Percentiles rank a stretch among this genome's conserved stretches.
These are phyloP conservation scores for Aphidius ervi DNA, from an alignment of 1,140 invertebrate species.

Conservation along the genomic window DNA sequence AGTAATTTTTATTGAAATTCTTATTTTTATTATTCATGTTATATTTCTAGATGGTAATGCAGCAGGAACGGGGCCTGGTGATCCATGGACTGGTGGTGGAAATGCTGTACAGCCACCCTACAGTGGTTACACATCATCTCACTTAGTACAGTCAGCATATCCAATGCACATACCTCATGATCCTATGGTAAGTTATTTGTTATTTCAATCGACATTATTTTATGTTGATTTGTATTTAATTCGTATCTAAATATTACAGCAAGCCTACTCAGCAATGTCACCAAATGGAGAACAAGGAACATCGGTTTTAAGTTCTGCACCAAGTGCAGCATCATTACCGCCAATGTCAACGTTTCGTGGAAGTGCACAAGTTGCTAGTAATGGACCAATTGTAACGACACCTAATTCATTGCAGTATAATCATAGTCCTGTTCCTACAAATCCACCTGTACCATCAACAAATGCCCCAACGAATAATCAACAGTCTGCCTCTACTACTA, in stretches of 20 bases:
- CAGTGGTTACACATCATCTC: constrained; percentile 46
- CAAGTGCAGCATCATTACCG: constrained; percentile 69
- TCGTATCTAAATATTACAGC: constrained; percentile 31
- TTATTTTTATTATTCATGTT: neutral
- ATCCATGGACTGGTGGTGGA: constrained; percentile 49
- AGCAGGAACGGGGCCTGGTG: constrained; percentile 46
- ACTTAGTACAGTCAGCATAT: constrained; percentile 50
- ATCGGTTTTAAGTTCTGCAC: constrained; percentile 53
- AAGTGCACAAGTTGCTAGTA: constrained; percentile 51
- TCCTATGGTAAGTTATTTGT: constrained; percentile 55
- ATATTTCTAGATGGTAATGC: constrained; percentile 51
- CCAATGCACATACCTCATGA: constrained; percentile 61
- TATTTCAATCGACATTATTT: neutral
- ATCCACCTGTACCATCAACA: constrained; percentile 43
- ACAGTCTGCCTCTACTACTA: constrained; percentile 61
- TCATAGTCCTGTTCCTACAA: constrained; percentile 47
- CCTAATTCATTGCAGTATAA: constrained; percentile 57
- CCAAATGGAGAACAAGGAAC: constrained; percentile 51
- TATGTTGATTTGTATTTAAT: constrained; percentile 8
- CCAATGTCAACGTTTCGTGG: constrained; percentile 91
- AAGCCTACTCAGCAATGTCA: constrained; percentile 60
- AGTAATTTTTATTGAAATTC: neutral
- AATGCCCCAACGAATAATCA: constrained; percentile 53
- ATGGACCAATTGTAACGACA: constrained; percentile 54
- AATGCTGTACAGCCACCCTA: constrained; percentile 50